Base-by-base conservation (phyloP, 2,113 vertebrate genomes). In the Sphaerodactylus townsendi region DNA sequence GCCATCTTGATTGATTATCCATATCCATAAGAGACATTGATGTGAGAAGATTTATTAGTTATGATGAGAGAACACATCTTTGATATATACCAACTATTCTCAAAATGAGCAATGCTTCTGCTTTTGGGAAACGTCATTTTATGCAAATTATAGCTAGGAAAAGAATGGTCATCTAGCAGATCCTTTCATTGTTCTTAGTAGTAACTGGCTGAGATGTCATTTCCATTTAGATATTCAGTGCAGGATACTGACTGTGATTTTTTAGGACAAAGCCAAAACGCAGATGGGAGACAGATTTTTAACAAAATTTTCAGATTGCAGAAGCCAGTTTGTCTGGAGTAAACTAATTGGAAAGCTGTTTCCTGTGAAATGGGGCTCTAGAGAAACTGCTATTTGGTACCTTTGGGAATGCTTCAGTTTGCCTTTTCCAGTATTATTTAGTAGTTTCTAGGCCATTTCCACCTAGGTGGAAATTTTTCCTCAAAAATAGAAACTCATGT, bases 271-370 rank as follows among this genome's bases (percentile, higher is more conserved):
- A 95, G 91, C 88, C 93, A 93, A 94, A 82, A 92, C 91, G 92
- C 95, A 96, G 96, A 95, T 96, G 95, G 95, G 95, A 91, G 72
- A 94, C 91, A 96, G 93, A 91, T 91, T 92, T 91, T 84, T 91
- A 94, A 94, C 92, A 93, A 94, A 93, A 93, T 89, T 91, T 92
- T 93, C 87, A 88, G 88, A 90, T 87, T 83, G 66, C 86, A 95
- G 91, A 95, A 95, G 95, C 94, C 95, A 95, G 93, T 92, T 96
- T 95, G 95, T 96, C 95, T 96, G 95, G 94, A 88, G 91, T 90
- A 87, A 95, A 92, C 90, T 94, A 94, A 94, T 92, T 92, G 90
- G 92, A 94, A 94, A 88, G 72, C 89, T 95, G 89, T 90, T 96
- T 95, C 92, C 92, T 95, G 92, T 93, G 91, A 93, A 91, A 90